Evolutionary conservation across 2,113 vertebrate genomes (phyloP).

Genomic region (Callorhinus ursinus): DNA sequence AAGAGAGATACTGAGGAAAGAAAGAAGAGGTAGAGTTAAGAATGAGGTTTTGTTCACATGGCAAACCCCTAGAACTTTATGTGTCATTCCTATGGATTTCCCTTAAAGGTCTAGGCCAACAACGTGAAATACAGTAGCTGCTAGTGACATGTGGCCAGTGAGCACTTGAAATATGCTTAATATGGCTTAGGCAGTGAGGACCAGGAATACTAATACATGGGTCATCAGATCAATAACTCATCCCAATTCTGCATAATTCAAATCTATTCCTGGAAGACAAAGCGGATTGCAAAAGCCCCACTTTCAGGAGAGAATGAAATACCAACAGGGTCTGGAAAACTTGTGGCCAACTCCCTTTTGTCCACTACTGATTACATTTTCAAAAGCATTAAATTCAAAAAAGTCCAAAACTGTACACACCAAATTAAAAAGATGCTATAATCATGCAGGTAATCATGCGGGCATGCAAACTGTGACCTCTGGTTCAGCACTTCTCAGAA

Average conservation of each 20-base stretch:
- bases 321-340: neutral
- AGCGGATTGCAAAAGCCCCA: neutral
- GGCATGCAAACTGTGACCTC: neutral
- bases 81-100: neutral
- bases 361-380: neutral
- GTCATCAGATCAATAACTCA: neutral
- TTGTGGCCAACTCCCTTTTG: neutral
- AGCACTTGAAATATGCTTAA: neutral
- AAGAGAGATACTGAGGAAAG: neutral
- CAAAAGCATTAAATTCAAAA: neutral
- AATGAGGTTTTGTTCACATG: neutral
- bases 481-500: neutral
- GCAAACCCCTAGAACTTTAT: neutral
- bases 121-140: neutral
- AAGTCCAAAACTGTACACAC: neutral
- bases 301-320: neutral
- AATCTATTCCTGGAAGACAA: neutral
- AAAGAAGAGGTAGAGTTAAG: neutral
- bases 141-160: neutral
- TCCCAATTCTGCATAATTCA: neutral
- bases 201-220: neutral
- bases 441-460: neutral
- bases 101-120: neutral
- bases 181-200: neutral
- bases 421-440: neutral